phyloP scores from a whole-genome alignment of 2,888 invertebrate species.

The Uloborus plumipes region DNA sequence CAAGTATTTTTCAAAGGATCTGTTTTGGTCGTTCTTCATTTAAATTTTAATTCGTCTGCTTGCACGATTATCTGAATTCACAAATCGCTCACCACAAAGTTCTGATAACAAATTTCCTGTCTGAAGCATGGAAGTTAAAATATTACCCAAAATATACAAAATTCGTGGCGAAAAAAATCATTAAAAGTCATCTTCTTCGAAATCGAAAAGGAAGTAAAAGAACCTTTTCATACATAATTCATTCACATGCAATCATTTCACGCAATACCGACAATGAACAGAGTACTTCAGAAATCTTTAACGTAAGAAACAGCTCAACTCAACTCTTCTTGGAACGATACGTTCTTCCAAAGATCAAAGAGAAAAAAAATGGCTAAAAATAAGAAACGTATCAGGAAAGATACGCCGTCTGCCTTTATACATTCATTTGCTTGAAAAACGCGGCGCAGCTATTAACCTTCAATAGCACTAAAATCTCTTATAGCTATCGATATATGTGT shows the following conservation, averaged over 20 bases:
- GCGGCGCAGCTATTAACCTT: conserved; percentile 35
- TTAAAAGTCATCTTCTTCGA: no score
- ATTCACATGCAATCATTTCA: conserved; percentile 51
- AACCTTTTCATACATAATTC: conserved; percentile 16
- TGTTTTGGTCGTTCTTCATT: not conserved
- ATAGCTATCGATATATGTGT: conserved; percentile 2
- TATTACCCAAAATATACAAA: no score
- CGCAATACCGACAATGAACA: conserved; percentile 20
- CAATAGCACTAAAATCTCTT: conserved; percentile 6
- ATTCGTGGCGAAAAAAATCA: no score
- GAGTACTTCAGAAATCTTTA: not conserved
- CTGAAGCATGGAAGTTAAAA: not conserved
- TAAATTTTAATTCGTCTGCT: not conserved
- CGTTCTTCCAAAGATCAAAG: conserved; percentile 40
- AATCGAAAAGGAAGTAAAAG: no score
- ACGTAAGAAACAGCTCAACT: conserved; percentile 30
- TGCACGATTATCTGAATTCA: not conserved
- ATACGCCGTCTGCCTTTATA: conserved; percentile 3
- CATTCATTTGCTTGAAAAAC: conserved; percentile 25
- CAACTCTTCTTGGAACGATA: conserved; percentile 21
- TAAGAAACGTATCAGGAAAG: conserved; percentile 5
- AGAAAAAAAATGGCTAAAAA: conserved; percentile 3
- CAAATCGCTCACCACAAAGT: not conserved
- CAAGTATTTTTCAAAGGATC: no score
- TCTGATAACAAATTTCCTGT: conserved; percentile 9